Base-by-base conservation (phyloP, 2,888 invertebrate genomes). In the Agrochola lychnidis region DNA sequence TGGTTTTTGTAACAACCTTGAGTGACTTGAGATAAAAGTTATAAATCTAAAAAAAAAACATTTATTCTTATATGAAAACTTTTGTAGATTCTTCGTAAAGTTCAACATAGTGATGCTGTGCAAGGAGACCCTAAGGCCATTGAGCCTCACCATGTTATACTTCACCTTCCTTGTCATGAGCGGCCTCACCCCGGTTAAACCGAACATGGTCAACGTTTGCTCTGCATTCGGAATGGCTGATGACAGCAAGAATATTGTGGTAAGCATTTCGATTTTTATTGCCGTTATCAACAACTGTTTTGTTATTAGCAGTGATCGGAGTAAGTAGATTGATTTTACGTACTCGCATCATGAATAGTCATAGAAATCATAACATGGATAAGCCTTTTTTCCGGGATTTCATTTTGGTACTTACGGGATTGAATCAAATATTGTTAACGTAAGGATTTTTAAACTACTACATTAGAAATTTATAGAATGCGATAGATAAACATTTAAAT, bases 201-300 rank as follows among this genome's bases (percentile, higher is more conserved):
- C 97, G 0, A 97, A 97, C 83, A 94, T 97, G 94, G 96, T 97
- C 7, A 97, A 97, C 77, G 91, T 97, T 0, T 97, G 97, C 78
- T 94, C 95, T 40, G 92, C 97, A 48, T 91, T 96, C 84, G 96
- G 97, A 79, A 93, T 96, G 96, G 90, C 93, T 25, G 93, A 93
- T 57, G 93, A 94, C 75, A 93, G 94, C 12, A 95, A 94, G 70
- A 90, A 92, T 73, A 92, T 95, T 85, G 95, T 97, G 79, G 97
- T 97, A 88, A 91, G 94, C 1, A n/a, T 16, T 36, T 7, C 2
- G 4, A 10, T 7, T 40, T 57, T 9, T n/a, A 66, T 10, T 61
- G 14, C 10, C 63, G 1, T n/a, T 63, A 57, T 42, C 22, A 64
- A 4, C 5, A 19, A 7, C 19, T 36, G 14, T 25, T 59, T n/a